Base-by-base conservation (phyloP, 2,888 invertebrate genomes). In the Agrochola circellaris region DNA sequence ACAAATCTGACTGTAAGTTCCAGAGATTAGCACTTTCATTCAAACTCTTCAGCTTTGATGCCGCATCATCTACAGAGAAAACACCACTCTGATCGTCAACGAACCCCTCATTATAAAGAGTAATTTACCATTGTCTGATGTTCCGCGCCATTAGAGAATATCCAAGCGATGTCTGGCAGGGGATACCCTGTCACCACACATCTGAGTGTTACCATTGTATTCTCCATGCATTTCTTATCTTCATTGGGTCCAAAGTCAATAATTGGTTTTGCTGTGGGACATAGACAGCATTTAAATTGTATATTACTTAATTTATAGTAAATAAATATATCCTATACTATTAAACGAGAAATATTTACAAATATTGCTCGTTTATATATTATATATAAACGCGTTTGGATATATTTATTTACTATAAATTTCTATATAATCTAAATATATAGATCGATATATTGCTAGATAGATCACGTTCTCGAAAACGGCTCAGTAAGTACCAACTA, bases 171-270 rank as follows among this genome's bases (percentile, higher is more conserved):
- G 2, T 68, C 64, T 2, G 96, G 95, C 70, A 92, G 77, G 1
- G 95, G 94, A 83, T 92, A 95, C 8, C 95, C 96, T 34, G 83
- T 89, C 20, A 91, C 95, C n/a, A 89, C 85, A 82, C 96, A 96
- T 54, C 76, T 72, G 23, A 96, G 82, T 26, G 88, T 90, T 15
- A 86, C 89, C 26, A 1, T 73, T 64, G 86, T 88, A 58, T 91
- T 89, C 42, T 88, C 74, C 73, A 91, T 72, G 73, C 88, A 92
- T 75, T 86, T 92, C 83, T 88, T 93, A 56, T 89, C 89, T 2
- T 84, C 86, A 1, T 60, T 61, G 4, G 81, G 83, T 42, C 89
- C 89, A 82, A 95, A 93, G 20, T 86, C 73, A n/a, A 95, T 82
- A 1, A 54, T 74, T n/a, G 95, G 95, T 13, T 45, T 8, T 42